Evolutionary conservation across 2,888 invertebrate genomes (phyloP).

Genomic region (Thumatha senex): DNA sequence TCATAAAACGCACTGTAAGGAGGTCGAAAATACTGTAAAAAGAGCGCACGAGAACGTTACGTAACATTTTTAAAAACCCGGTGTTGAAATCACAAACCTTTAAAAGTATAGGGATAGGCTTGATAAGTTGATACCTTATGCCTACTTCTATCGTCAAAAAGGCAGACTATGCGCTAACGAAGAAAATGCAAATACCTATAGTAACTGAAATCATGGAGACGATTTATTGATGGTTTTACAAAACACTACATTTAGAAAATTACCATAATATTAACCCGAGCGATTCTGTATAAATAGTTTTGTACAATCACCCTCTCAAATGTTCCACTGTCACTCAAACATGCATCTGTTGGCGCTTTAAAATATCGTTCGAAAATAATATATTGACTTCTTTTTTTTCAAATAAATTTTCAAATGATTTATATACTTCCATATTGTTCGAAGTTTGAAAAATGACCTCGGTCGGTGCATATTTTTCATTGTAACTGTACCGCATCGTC

Average conservation of each 20-base stretch:
- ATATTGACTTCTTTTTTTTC: neutral
- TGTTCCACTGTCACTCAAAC: constrained; percentile 14
- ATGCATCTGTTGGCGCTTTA: constrained; percentile 22
- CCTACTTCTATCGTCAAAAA: too few species aligned
- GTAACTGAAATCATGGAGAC: too few species aligned
- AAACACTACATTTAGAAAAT: constrained; percentile 47
- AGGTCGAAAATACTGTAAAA: too few species aligned
- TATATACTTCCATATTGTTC: constrained; percentile 30
- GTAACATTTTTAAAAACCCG: too few species aligned
- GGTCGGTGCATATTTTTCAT: constrained; percentile 39
- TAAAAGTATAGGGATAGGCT: too few species aligned
- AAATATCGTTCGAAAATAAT: neutral
- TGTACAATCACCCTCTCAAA: constrained; percentile 46
- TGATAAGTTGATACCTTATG: too few species aligned
- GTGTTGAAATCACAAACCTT: neutral
- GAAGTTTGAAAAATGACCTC: constrained; percentile 45
- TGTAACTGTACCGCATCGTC: constrained; percentile 34
- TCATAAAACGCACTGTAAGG: too few species aligned
- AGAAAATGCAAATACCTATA: constrained; percentile 10
- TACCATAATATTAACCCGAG: constrained; percentile 57
- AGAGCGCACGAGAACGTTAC: too few species aligned
- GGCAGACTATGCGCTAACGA: constrained; percentile 5
- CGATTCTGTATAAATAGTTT: constrained; percentile 47
- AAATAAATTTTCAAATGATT: neutral
- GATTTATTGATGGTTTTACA: constrained; percentile 47